Evolutionary conservation across 2,113 vertebrate species (phyloP).

Genomic region (Piaya cayana): DNA sequence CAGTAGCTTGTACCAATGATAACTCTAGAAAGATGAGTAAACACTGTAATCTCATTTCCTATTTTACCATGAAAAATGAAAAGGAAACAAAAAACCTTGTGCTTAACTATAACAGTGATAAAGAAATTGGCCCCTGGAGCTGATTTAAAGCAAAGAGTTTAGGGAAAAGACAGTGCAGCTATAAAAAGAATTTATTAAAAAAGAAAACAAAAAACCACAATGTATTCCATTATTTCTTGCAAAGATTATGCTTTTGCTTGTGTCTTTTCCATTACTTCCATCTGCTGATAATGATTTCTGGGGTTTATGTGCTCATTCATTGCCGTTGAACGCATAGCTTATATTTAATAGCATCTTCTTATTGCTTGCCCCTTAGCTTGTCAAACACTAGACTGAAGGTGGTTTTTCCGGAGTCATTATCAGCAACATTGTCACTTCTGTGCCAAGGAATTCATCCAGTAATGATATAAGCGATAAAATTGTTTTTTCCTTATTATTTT

Average conservation of each 20-base stretch:
- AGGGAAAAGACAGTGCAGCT: background rate
- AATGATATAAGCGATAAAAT: conserved; percentile 47
- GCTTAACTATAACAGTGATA: background rate
- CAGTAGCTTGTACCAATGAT: background rate
- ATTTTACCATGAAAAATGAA: background rate
- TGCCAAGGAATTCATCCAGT: conserved; percentile 28
- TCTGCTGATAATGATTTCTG: background rate
- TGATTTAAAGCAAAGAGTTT: conserved; percentile 24
- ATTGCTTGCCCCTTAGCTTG: conserved; percentile 11
- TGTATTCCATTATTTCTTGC: background rate
- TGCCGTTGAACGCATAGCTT: conserved; percentile 48
- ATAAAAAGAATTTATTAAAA: background rate
- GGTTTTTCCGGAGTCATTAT: conserved; percentile 2
- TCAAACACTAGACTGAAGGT: conserved; percentile 40
- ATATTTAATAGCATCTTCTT: conserved; percentile 57
- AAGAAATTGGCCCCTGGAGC: background rate
- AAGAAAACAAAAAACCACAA: background rate
- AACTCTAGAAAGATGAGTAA: conserved; percentile 9
- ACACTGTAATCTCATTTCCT: background rate
- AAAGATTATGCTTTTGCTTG: background rate
- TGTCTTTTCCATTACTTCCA: background rate
- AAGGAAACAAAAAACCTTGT: background rate
- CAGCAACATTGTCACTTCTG: conserved; percentile 15
- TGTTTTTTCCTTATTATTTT: background rate
- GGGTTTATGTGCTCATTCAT: conserved; percentile 21